A percentile compares a stretch with the other conserved stretches of the same genome.
phyloP scores from a whole-genome alignment of 2,888 invertebrate species.

The Synergus japonicus region DNA sequence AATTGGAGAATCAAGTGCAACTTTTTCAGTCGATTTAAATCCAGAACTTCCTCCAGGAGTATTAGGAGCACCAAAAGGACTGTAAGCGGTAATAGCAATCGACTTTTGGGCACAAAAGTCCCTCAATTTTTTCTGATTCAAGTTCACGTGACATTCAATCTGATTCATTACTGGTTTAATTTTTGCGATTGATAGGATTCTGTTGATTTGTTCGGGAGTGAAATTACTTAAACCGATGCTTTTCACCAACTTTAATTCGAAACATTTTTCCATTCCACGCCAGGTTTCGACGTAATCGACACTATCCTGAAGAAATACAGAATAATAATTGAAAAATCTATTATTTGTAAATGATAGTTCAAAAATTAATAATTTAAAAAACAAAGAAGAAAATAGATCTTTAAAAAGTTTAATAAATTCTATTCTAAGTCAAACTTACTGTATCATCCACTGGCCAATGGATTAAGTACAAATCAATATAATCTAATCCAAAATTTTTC shows the following conservation, averaged over 20 bases:
- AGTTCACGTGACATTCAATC: constrained; percentile 82
- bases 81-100: constrained; percentile 85
- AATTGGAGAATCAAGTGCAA: constrained; percentile 77
- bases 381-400: too few relatives aligned
- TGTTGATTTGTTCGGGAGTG: constrained; percentile 84
- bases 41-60: constrained; percentile 73
- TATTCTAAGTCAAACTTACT: neutral
- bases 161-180: constrained; percentile 83
- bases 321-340: constrained; percentile 72
- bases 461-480: constrained; percentile 91
- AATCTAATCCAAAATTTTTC: constrained; percentile 80
- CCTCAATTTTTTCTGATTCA: constrained; percentile 85
- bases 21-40: constrained; percentile 3
- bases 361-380: too few relatives aligned
- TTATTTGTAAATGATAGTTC: constrained; percentile 67
- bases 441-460: constrained; percentile 89
- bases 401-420: neutral
- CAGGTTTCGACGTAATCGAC: constrained; percentile 85
- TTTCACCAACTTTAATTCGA: constrained; percentile 81
- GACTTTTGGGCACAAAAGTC: constrained; percentile 83
- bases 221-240: constrained; percentile 91
- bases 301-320: constrained; percentile 44
- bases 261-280: constrained; percentile 86
- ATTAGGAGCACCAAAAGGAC: constrained; percentile 84
- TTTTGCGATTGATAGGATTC: constrained; percentile 80